Evolutionary conservation across 1,140 invertebrate genomes (phyloP).

Genomic region (Trichoplusia ni): DNA sequence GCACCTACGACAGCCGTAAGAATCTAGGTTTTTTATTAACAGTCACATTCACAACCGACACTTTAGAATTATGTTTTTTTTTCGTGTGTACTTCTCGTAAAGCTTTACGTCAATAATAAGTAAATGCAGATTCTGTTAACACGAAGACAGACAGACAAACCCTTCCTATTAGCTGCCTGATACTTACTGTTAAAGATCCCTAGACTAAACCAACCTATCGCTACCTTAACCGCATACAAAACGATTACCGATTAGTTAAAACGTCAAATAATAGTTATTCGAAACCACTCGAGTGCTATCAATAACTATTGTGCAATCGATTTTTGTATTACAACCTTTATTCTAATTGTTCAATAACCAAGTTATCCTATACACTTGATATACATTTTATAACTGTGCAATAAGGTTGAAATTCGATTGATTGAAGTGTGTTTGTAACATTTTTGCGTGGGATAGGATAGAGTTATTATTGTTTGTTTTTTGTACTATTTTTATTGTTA

Average conservation of each 20-base stretch:
- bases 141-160: no score
- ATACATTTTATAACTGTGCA: not conserved
- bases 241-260: slow-evolving; percentile 24
- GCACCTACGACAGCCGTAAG: no score
- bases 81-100: no score
- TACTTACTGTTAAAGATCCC: not conserved
- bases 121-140: no score
- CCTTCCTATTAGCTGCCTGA: no score
- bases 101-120: no score
- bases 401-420: not conserved
- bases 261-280: slow-evolving; percentile 27
- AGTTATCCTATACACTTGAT: not conserved
- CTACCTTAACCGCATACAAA: not conserved
- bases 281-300: slow-evolving; percentile 28
- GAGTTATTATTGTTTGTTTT: slow-evolving; percentile 25
- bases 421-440: not conserved
- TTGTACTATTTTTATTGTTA: slow-evolving; percentile 7
- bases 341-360: slow-evolving; percentile 13
- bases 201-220: not conserved
- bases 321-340: slow-evolving; percentile 16
- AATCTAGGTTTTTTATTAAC: no score
- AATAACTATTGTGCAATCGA: slow-evolving; percentile 24
- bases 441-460: slow-evolving; percentile 14
- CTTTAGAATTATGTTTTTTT: no score
- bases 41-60: no score